A percentile compares a stretch with the other conserved stretches of the same genome.
These are phyloP conservation scores for Corythornis madagascariensis DNA, from an alignment of 2,113 vertebrate species.

Conservation along the genomic window DNA sequence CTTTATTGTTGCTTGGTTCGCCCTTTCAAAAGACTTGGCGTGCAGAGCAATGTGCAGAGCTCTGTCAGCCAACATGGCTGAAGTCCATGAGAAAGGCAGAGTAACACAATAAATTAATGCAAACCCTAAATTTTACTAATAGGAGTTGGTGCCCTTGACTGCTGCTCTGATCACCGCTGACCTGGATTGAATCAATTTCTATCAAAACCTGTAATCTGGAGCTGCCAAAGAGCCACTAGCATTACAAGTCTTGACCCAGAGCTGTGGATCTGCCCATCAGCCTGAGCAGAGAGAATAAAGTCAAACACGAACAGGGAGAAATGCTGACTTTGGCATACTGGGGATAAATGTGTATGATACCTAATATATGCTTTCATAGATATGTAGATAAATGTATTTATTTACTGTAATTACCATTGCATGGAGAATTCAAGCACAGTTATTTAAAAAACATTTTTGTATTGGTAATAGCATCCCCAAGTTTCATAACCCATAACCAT, in stretches of 20 bases:
- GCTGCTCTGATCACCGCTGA: neutral
- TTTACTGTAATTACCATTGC: neutral
- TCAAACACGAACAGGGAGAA: neutral
- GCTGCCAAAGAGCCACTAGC: neutral
- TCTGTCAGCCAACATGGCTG: neutral
- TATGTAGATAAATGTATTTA: neutral
- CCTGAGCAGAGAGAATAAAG: neutral
- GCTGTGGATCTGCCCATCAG: neutral
- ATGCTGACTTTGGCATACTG: neutral
- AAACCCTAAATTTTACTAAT: neutral
- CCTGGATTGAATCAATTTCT: neutral
- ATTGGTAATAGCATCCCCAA: neutral
- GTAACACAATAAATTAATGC: neutral
- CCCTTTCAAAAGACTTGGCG: neutral
- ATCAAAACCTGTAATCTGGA: neutral
- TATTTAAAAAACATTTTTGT: neutral
- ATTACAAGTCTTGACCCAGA: neutral
- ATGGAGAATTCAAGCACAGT: neutral
- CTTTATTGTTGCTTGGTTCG: neutral
- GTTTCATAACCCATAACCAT: rapidly evolving
- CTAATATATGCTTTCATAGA: neutral
- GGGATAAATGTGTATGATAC: neutral
- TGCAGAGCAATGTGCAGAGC: neutral
- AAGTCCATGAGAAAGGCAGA: neutral
- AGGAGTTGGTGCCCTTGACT: neutral